Evolutionary conservation across 2,888 invertebrate genomes (phyloP).

Genomic region (Crioceris asparagi): DNA sequence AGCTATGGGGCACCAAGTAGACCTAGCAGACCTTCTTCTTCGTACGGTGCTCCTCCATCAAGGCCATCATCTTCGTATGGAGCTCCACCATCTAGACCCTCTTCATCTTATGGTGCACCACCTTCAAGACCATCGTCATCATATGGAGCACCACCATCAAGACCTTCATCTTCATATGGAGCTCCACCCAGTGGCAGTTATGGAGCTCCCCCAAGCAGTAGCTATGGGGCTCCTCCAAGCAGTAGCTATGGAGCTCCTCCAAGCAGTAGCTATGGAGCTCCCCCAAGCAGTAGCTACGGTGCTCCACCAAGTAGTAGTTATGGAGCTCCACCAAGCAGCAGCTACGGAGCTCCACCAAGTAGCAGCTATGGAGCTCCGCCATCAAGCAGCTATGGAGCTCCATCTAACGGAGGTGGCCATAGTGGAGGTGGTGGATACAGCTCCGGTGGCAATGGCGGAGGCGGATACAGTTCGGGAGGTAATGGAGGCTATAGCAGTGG

Average conservation of each 20-base stretch:
- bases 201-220: slow-evolving; percentile 17
- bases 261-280: slow-evolving; percentile 6
- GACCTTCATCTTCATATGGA: slow-evolving; percentile 10
- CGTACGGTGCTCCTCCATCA: slow-evolving; percentile 23
- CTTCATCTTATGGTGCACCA: slow-evolving; percentile 34
- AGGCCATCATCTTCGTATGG: slow-evolving; percentile 29
- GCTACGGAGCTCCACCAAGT: slow-evolving; percentile 15
- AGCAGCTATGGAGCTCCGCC: slow-evolving; percentile 31
- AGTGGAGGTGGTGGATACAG: slow-evolving; percentile 22
- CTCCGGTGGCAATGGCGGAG: slow-evolving; percentile 16
- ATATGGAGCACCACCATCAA: slow-evolving; percentile 29
- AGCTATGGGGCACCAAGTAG: slow-evolving; percentile 42
- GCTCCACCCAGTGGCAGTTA: slow-evolving; percentile 22
- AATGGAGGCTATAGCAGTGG: slow-evolving; percentile 13
- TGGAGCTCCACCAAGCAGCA: slow-evolving; percentile 21
- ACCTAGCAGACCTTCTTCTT: slow-evolving; percentile 22
- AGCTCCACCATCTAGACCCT: slow-evolving; percentile 29
- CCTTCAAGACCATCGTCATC: slow-evolving; percentile 9
- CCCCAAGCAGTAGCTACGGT: slow-evolving; percentile 10
- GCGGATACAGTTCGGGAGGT: slow-evolving; percentile 15
- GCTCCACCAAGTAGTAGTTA: slow-evolving; percentile 35
- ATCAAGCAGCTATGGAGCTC: slow-evolving; percentile 35
- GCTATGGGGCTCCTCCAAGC: slow-evolving; percentile 21
- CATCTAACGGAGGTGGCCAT: slow-evolving; percentile 17
- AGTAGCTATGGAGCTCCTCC: slow-evolving; percentile 32